These are phyloP conservation scores for Incurvaria masculella DNA, from an alignment of 2,888 invertebrate species.

Conservation along the genomic window DNA sequence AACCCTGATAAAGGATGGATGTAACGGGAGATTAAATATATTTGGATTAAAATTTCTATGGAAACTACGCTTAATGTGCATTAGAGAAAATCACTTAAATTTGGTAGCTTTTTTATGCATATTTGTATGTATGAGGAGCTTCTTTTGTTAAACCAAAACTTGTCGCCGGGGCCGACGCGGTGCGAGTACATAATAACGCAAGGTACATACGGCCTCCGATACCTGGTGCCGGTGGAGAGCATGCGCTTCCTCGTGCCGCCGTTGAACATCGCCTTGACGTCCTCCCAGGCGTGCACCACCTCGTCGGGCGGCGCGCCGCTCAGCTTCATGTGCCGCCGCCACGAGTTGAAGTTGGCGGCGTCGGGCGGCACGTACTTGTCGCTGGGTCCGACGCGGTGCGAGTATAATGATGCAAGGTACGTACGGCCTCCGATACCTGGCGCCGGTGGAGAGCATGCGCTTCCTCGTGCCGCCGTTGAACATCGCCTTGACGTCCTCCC, in stretches of 20 bases:
- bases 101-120: no score
- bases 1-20: no score
- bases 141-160: no score
- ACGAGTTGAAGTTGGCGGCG: conserved; percentile 98
- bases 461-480: conserved; percentile 87
- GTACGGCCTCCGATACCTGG: conserved; percentile 54
- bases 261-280: conserved; percentile 99
- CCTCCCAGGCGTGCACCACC: conserved; percentile 91
- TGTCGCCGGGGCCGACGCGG: no score
- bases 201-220: neutral
- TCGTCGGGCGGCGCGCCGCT: conserved; percentile 81
- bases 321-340: conserved; percentile 93
- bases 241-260: conserved; percentile 89
- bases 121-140: no score
- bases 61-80: no score
- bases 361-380: conserved; percentile 95
- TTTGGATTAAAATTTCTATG: no score
- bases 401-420: conserved; percentile 42
- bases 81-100: no score
- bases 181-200: no score
- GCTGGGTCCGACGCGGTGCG: conserved; percentile 79
- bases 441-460: conserved; percentile 52
- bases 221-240: conserved; percentile 33
- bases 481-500: conserved; percentile 95
- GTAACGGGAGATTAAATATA: no score